These are phyloP conservation scores for Laterallus jamaicensis DNA, from an alignment of 2,113 vertebrate genomes.

Conservation along the genomic window DNA sequence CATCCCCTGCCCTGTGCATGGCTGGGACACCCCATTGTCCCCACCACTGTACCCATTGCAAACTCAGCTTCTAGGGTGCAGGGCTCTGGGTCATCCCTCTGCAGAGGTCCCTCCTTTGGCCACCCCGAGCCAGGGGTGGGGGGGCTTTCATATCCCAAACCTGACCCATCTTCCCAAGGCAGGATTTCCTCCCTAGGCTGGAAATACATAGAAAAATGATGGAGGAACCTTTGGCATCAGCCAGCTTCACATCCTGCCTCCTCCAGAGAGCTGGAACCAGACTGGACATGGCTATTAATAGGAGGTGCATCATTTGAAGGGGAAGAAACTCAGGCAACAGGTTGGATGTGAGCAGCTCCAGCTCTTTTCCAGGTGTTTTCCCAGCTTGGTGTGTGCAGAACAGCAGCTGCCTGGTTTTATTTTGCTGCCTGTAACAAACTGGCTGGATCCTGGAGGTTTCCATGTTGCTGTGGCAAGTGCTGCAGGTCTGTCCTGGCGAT, in stretches of 20 bases:
- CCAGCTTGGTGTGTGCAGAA: not conserved
- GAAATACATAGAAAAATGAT: not conserved
- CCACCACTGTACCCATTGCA: fast-evolving
- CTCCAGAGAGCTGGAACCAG: not conserved
- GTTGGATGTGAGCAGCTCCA: not conserved
- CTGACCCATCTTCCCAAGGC: not conserved
- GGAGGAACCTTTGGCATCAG: not conserved
- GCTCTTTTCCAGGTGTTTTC: not conserved
- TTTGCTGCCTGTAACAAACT: not conserved
- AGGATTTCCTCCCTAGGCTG: slow-evolving; percentile 48
- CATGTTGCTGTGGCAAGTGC: not conserved
- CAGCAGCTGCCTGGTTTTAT: not conserved
- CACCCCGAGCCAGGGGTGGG: fast-evolving
- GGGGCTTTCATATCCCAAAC: not conserved
- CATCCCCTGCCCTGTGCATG: no score
- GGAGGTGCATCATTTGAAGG: not conserved
- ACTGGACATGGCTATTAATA: not conserved
- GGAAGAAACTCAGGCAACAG: not conserved
- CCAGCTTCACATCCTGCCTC: slow-evolving; percentile 44
- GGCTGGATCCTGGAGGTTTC: not conserved
- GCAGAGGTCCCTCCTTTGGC: not conserved
- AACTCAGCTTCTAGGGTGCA: fast-evolving
- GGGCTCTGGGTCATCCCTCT: not conserved
- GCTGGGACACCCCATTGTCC: not conserved
- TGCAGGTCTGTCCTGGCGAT: not conserved